Evolutionary conservation across 2,113 vertebrate species (phyloP).

Genomic region (Rissa tridactyla): DNA sequence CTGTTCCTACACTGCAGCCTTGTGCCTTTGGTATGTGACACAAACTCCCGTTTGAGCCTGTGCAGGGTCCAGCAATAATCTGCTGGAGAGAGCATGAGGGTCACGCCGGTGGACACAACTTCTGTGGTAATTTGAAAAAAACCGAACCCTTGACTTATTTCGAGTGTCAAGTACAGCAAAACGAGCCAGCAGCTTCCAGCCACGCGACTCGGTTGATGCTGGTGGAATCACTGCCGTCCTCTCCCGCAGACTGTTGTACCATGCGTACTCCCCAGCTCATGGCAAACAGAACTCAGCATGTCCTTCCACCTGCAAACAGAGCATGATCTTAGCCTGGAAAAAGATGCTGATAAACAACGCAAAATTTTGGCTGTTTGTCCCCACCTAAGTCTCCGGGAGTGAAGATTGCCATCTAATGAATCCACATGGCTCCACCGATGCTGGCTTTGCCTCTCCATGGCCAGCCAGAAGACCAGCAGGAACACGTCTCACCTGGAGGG

Average conservation of each 20-base stretch:
- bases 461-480: background rate
- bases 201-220: fast-evolving
- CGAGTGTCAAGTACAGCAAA: background rate
- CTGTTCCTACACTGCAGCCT: background rate
- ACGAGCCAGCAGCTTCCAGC: background rate
- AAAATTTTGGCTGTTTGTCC: background rate
- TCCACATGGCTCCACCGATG: background rate
- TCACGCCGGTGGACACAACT: background rate
- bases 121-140: background rate
- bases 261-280: background rate
- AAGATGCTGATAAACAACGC: background rate
- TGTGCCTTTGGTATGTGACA: background rate
- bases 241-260: background rate
- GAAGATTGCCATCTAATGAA: background rate
- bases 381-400: too few species aligned
- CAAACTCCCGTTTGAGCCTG: fast-evolving
- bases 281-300: background rate
- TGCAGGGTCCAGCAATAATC: background rate
- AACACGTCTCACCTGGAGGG: background rate
- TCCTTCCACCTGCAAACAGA: background rate
- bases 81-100: background rate
- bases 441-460: background rate
- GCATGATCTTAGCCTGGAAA: background rate
- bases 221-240: background rate
- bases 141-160: background rate